phyloP scores from a whole-genome alignment of 2,113 vertebrate species.

The Cebus imitator region DNA sequence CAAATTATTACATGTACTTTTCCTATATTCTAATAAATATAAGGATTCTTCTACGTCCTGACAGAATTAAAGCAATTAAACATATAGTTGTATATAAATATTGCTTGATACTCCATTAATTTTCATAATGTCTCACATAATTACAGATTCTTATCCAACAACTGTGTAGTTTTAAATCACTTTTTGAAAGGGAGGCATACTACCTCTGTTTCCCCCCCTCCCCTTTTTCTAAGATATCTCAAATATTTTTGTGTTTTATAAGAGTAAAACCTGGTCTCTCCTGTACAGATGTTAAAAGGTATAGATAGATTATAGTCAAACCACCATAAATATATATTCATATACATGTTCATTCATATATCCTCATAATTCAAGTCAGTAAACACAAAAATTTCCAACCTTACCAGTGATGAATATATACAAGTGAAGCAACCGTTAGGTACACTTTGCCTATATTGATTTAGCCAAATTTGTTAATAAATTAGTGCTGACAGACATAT shows the following conservation, averaged over 20 bases:
- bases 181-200: neutral
- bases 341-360: neutral
- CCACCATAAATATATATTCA: neutral
- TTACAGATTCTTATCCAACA: neutral
- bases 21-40: neutral
- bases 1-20: neutral
- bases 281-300: neutral
- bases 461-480: slow-evolving; percentile 22
- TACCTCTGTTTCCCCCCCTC: neutral
- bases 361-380: neutral
- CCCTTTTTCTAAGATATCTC: neutral
- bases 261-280: neutral
- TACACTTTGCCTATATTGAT: neutral
- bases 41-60: neutral
- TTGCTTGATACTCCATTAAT: neutral
- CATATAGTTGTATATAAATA: neutral
- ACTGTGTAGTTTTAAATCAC: neutral
- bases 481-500: neutral
- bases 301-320: neutral
- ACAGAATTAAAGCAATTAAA: neutral
- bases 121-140: neutral
- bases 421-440: neutral
- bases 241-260: neutral
- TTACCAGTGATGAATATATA: neutral
- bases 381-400: neutral